These are phyloP conservation scores for Cherax destructor DNA, from an alignment of 1,140 invertebrate species.

Conservation along the genomic window DNA sequence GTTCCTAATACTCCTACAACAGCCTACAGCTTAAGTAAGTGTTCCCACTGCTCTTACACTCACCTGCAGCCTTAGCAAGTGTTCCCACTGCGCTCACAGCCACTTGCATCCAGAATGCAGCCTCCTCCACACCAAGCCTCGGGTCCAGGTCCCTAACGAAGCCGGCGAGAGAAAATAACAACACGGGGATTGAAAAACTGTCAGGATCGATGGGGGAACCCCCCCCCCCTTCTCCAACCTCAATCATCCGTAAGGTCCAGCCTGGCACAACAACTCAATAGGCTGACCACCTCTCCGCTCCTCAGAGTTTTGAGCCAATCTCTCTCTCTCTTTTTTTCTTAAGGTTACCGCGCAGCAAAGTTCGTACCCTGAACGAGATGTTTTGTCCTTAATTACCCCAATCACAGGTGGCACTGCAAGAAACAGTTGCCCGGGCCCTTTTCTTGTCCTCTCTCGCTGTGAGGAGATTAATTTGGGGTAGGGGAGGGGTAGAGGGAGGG, in stretches of 20 bases:
- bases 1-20: too few relatives aligned
- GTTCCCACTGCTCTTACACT: too few relatives aligned
- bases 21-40: too few relatives aligned
- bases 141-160: not conserved
- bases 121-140: not conserved
- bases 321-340: not conserved
- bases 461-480: not conserved
- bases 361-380: slow-evolving; percentile 11
- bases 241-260: not conserved
- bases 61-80: too few relatives aligned
- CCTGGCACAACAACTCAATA: not conserved
- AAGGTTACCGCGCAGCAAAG: not conserved
- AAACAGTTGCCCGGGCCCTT: not conserved
- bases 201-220: not conserved
- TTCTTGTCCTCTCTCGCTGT: not conserved
- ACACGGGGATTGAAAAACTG: not conserved
- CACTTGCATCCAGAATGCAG: too few relatives aligned
- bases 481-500: not conserved
- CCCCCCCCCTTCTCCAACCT: not conserved
- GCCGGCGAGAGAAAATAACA: not conserved
- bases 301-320: not conserved
- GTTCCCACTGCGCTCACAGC: too few relatives aligned
- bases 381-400: slow-evolving; percentile 7
- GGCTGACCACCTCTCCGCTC: not conserved
- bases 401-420: slow-evolving; percentile 4